These are phyloP conservation scores for Perithous albicinctus DNA, from an alignment of 2,888 invertebrate species.

Conservation along the genomic window DNA sequence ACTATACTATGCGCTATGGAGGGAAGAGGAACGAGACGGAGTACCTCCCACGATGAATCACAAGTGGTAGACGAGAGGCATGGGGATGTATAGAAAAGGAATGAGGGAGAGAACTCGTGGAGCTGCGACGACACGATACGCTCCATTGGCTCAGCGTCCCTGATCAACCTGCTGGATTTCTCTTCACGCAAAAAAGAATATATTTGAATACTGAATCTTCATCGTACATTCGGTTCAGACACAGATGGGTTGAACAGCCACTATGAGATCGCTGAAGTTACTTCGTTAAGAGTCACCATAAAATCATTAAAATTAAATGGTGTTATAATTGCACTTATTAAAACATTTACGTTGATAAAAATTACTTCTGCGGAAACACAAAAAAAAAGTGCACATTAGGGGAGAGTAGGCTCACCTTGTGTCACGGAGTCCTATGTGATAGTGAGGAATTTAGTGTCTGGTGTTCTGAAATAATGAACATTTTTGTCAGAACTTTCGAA, in stretches of 20 bases:
- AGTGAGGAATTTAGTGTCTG: too few relatives aligned
- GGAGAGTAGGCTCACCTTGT: too few relatives aligned
- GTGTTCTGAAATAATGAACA: too few relatives aligned
- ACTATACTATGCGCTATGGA: not conserved
- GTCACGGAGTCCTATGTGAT: too few relatives aligned
- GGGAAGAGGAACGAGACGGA: constrained; percentile 57
- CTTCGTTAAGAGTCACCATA: too few relatives aligned
- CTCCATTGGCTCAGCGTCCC: constrained; percentile 53
- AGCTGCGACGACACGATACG: constrained; percentile 42
- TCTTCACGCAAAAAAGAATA: not conserved
- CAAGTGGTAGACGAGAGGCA: constrained; percentile 67
- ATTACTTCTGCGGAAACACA: too few relatives aligned
- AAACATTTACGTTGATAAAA: too few relatives aligned
- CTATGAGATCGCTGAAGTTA: not conserved
- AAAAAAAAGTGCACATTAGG: too few relatives aligned
- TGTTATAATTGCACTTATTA: too few relatives aligned
- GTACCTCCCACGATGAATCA: constrained; percentile 78
- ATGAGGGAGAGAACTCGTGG: constrained; percentile 26
- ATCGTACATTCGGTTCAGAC: not conserved
- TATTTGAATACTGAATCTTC: not conserved
- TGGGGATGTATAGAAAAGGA: constrained; percentile 17
- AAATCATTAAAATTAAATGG: too few relatives aligned
- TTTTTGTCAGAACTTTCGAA: too few relatives aligned
- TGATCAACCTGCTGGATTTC: constrained; percentile 9
- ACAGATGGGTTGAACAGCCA: not conserved